Evolutionary conservation across 2,113 vertebrate species (phyloP).

Genomic region (Eleginops maclovinus): DNA sequence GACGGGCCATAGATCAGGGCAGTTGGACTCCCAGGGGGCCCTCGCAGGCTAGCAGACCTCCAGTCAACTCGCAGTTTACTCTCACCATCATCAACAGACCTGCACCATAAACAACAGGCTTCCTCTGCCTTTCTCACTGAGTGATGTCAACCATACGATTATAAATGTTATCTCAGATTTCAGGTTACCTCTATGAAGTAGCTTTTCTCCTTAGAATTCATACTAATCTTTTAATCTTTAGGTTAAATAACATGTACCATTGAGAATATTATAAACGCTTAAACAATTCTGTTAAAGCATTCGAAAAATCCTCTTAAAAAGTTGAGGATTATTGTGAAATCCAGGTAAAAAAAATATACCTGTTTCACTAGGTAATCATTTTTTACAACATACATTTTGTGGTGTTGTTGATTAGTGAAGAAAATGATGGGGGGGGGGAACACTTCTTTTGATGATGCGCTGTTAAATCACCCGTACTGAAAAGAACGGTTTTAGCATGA

Average conservation of each 20-base stretch:
- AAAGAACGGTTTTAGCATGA: constrained; percentile 75
- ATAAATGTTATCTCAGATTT: constrained; percentile 45
- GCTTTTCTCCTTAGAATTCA: constrained; percentile 10
- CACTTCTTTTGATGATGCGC: constrained; percentile 76
- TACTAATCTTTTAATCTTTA: constrained; percentile 4
- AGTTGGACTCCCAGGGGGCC: constrained; percentile 82
- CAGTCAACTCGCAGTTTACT: constrained; percentile 87
- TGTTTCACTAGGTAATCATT: background rate
- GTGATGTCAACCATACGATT: constrained; percentile 65
- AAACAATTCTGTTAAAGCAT: background rate
- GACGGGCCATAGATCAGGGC: constrained; percentile 85
- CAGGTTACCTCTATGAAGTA: constrained; percentile 29
- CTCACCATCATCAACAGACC: constrained; percentile 87
- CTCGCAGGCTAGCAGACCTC: constrained; percentile 84
- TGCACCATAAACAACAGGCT: constrained; percentile 92
- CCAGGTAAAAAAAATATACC: constrained; percentile 20
- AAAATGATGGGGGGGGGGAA: constrained; percentile 31
- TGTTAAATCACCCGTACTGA: constrained; percentile 75
- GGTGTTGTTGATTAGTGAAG: constrained; percentile 56
- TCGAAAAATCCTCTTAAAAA: constrained; percentile 22
- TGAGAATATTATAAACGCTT: constrained; percentile 47
- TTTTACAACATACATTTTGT: constrained; percentile 38
- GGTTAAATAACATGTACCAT: constrained; percentile 14
- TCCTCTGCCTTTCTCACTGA: constrained; percentile 82
- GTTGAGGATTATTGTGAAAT: constrained; percentile 9